These are phyloP conservation scores for Camponotus pennsylvanicus DNA, from an alignment of 1,140 invertebrate genomes.

Conservation along the genomic window DNA sequence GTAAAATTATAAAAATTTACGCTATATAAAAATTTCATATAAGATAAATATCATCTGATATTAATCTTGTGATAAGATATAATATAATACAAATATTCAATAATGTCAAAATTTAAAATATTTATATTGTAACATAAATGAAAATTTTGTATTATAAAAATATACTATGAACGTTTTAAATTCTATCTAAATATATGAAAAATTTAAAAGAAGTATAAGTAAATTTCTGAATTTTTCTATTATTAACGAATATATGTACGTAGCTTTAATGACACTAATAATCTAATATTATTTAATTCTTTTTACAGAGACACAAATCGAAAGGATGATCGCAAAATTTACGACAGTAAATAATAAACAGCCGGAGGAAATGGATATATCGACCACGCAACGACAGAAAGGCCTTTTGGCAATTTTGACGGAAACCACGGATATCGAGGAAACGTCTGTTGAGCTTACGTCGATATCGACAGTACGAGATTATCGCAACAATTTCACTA, in stretches of 20 bases:
- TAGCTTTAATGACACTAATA: not conserved
- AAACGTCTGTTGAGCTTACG: slow-evolving; percentile 10
- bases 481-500: slow-evolving; percentile 44
- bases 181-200: not conserved
- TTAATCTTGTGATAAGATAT: not conserved
- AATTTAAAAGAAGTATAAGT: not conserved
- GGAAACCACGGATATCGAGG: slow-evolving; percentile 19
- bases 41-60: not conserved
- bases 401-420: slow-evolving; percentile 38
- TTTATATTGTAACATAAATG: slow-evolving; percentile 1
- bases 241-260: not conserved
- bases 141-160: not conserved
- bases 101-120: not conserved
- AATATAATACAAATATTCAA: not conserved
- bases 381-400: slow-evolving; percentile 27
- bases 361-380: not conserved
- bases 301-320: slow-evolving; percentile 67
- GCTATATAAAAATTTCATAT: slow-evolving; percentile 13
- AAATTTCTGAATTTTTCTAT: not conserved
- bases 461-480: slow-evolving; percentile 20
- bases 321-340: slow-evolving; percentile 43
- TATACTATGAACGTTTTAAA: not conserved
- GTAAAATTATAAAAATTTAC: not conserved
- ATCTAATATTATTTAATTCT: slow-evolving; percentile 6
- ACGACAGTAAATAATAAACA: slow-evolving; percentile 16